Conservation (phyloP, 2,888 invertebrate genomes). For the Apocheima hispidaria region DNA sequence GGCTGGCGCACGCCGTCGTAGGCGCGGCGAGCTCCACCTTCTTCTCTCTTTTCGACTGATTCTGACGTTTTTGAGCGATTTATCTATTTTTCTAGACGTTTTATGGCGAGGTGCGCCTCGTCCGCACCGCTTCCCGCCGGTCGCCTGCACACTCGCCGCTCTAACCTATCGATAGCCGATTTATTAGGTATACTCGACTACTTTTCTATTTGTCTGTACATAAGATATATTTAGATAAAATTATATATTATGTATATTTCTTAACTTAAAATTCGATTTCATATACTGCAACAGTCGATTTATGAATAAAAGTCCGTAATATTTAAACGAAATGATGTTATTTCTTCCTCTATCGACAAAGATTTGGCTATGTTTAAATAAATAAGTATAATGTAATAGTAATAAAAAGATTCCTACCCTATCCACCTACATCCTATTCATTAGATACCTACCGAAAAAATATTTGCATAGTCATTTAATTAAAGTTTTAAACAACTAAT, state of each 20-base stretch:
- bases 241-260: conserved; percentile 86
- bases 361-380: no score
- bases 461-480: no score
- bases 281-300: conserved; percentile 85
- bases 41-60: conserved; percentile 83
- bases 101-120: conserved; percentile 85
- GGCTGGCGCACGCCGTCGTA: conserved; percentile 31
- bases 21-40: conserved; percentile 63
- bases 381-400: no score
- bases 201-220: conserved; percentile 86
- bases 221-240: conserved; percentile 85
- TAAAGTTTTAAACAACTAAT: no score
- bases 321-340: conserved; percentile 44
- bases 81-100: conserved; percentile 86
- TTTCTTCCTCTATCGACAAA: conserved; percentile 2
- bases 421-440: no score
- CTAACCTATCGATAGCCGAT: conserved; percentile 84
- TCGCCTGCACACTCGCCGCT: conserved; percentile 84
- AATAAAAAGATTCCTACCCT: no score
- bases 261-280: conserved; percentile 84
- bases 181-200: conserved; percentile 80
- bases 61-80: conserved; percentile 86
- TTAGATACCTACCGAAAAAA: no score
- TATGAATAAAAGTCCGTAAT: conserved; percentile 80
- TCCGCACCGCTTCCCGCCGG: conserved; percentile 84